Evolutionary conservation across 1,140 invertebrate species (phyloP), one percentile per base, ranked within the genome.

Genomic region (Mercenaria mercenaria): DNA sequence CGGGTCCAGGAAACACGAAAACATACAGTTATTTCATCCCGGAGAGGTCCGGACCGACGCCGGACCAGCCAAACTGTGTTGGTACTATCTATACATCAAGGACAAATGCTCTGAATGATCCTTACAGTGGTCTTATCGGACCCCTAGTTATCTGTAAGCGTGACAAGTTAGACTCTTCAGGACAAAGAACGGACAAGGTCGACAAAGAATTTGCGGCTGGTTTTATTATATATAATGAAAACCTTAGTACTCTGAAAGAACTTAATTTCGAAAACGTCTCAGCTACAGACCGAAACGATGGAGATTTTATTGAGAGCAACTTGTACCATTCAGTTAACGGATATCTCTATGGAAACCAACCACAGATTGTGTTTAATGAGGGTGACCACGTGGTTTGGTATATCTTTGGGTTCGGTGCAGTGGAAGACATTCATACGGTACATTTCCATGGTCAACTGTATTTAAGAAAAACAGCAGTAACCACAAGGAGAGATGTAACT

Each of bases 361-460:
- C 87, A 37, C 92, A 92, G 8, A 43, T 94, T 52, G 90, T 91
- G 20, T 91, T 93, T 64, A 26, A 43, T 50, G 64, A 90, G 29
- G 90, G 92, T 26, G 90, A 94, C n/a, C 26, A 84, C 15, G 92
- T 90, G 1, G 92, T 91, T 34, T 94, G 93, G 92, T 94, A 94
- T 47, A 34, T 95, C 18, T 76, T 95, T 6, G 93, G 92, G 0
- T 79, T 94, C 39, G 94, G 94, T 15, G 89, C 91, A 0, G 92
- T 91, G 41, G 47, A 81, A 37, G 94, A 94, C 77, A 90, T 93
- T 83, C 94, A 95, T 69, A 93, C 94, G 0, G 94, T 93, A 4
- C 94, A 95, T 79, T 93, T 95, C 86, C 94, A 95, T 88, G 94
- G 93, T 0, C 93, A 94, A 47, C 92, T 93, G 0, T 93, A 93